phyloP scores from a whole-genome alignment of 1,140 invertebrate genomes.

The Drosophila equinoxialis region DNA sequence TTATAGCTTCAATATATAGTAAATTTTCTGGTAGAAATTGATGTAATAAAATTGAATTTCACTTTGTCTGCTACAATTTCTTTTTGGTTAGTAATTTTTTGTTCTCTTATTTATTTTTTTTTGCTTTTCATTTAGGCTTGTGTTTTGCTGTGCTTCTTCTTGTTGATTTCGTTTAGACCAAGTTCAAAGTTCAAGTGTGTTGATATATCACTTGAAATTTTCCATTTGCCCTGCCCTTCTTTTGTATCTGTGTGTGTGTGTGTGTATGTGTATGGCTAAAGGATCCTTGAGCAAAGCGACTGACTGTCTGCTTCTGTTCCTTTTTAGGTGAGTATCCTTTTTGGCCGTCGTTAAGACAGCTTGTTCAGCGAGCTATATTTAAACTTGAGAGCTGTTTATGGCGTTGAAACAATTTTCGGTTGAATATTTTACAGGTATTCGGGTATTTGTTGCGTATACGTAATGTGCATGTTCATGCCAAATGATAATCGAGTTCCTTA shows the following conservation, averaged over 20 bases:
- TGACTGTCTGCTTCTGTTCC: not conserved
- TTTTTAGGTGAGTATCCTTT: not conserved
- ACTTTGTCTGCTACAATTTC: too few relatives aligned
- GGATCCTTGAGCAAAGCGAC: not conserved
- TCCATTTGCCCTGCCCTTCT: constrained; percentile 30
- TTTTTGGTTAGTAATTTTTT: not conserved
- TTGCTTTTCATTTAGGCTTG: constrained; percentile 3
- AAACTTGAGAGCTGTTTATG: not conserved
- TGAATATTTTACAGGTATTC: not conserved
- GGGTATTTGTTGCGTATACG: not conserved
- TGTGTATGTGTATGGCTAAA: not conserved
- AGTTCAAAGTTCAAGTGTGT: constrained; percentile 42
- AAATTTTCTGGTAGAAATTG: too few relatives aligned
- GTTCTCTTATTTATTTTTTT: not conserved
- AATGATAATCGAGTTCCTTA: not conserved
- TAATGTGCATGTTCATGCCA: constrained; percentile 4
- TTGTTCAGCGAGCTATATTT: not conserved
- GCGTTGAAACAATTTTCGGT: not conserved
- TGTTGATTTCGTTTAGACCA: constrained; percentile 1
- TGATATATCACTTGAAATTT: constrained; percentile 49
- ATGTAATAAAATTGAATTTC: too few relatives aligned
- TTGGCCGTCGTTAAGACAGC: constrained; percentile 4
- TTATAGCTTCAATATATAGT: too few relatives aligned
- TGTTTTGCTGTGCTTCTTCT: not conserved
- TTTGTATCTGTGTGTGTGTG: not conserved